Evolutionary conservation across 1,140 invertebrate species (phyloP), one percentile per base, ranked within the genome.

Genomic region (Asobara japonica): DNA sequence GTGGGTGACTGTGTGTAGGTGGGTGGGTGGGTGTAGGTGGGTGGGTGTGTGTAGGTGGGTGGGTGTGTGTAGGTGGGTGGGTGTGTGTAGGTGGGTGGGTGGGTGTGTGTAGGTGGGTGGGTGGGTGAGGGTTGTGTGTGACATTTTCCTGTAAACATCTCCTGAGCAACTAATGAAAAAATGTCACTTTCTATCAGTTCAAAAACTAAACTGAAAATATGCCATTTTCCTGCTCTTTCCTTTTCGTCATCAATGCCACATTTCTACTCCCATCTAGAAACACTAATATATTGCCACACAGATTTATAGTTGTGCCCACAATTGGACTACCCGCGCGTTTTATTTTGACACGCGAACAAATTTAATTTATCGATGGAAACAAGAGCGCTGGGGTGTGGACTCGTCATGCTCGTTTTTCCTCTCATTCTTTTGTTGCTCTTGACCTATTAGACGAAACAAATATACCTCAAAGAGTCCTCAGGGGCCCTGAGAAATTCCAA

Each of bases 331-430:
- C n/a, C 56, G 20, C 10, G 2, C 22, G 22, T 16, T 67, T 61
- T 79, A 78, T 83, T 84, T 80, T 83, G 82, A 84, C 82, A 84
- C 77, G 80, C 67, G 68, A 71, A 69, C 70, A 65, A 66, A 60
- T 73, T 18, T 78, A 80, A 84, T 84, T 83, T 83, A 82, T 79
- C 67, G 74, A 20, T 25, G 38, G 45, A 41, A 36, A 20, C 22
- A 38, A 67, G 65, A 74, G 45, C 27, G 45, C n/a, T n/a, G 22
- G 36, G 66, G 62, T 41, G 69, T 45, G 69, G 72, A 60, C 69
- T 27, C 56, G 74, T 67, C 73, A 60, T 36, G 5, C 16, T 25
- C 25, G 56, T 16, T 25, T 38, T 38, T 7, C 36, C 25, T 22
- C 16, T 36, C 22, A 27, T 48, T 64, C 25, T 27, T 45, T 30